Evolutionary conservation across 2,113 vertebrate genomes (phyloP).

Genomic region (Phyllostomus discolor): DNA sequence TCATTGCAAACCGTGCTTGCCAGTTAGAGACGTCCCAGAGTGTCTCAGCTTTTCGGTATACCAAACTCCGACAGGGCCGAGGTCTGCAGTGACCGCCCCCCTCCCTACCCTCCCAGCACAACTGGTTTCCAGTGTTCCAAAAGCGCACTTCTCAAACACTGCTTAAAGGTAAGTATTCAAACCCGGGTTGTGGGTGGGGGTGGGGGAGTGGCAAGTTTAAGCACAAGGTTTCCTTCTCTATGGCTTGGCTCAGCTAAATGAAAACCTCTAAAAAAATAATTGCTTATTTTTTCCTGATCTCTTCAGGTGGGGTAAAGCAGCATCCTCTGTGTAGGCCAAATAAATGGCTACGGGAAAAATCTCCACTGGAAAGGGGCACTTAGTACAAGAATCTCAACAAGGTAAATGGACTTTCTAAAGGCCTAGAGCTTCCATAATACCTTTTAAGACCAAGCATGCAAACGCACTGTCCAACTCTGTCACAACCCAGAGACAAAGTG

Average conservation of each 20-base stretch:
- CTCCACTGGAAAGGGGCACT: not conserved
- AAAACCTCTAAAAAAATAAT: not conserved
- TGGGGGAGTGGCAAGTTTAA: not conserved
- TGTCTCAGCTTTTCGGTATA: constrained; percentile 23
- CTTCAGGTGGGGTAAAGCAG: not conserved
- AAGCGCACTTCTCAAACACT: not conserved
- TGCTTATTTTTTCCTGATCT: not conserved
- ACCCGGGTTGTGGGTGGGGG: not conserved
- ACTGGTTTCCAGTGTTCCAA: not conserved
- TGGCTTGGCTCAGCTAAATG: not conserved
- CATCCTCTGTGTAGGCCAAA: not conserved
- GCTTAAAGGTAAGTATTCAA: constrained; percentile 13
- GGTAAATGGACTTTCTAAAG: not conserved
- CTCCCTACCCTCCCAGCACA: not conserved
- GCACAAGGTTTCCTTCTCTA: constrained; percentile 22
- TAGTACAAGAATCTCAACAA: not conserved
- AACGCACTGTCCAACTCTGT: not conserved
- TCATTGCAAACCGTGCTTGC: not conserved
- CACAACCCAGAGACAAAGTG: not conserved
- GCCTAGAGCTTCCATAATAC: not conserved
- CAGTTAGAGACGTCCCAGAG: constrained; percentile 49
- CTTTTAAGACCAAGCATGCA: not conserved
- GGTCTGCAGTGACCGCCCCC: not conserved
- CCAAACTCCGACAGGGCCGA: not conserved
- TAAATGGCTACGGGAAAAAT: not conserved